Percentiles rank a stretch among this genome's conserved stretches.
phyloP scores from a whole-genome alignment of 2,888 invertebrate genomes.

The Silvanus unidentatus region DNA sequence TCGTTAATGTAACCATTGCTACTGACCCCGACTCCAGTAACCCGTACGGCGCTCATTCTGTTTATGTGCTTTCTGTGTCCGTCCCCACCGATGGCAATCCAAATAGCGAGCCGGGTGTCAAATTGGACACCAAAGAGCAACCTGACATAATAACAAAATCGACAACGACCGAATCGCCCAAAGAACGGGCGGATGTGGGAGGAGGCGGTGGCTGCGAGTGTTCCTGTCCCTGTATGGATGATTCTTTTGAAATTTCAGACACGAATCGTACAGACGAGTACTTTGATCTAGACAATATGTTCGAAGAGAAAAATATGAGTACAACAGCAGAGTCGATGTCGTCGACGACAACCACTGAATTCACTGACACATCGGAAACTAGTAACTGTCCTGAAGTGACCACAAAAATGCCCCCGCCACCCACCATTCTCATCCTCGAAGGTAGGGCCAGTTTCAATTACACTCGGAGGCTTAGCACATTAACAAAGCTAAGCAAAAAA shows the following conservation, averaged over 20 bases:
- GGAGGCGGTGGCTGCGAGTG: conserved; percentile 70
- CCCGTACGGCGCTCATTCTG: conserved; percentile 53
- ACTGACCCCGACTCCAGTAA: conserved; percentile 56
- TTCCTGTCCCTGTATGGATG: conserved; percentile 63
- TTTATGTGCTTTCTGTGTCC: conserved; percentile 75
- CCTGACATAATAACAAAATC: conserved; percentile 26
- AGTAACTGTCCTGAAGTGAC: conserved; percentile 41
- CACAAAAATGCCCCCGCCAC: conserved; percentile 57
- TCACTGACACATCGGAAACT: conserved; percentile 18
- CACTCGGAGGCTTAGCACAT: conserved; percentile 17
- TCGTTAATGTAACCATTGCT: conserved; percentile 77
- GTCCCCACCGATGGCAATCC: conserved; percentile 60
- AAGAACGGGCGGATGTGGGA: conserved; percentile 37
- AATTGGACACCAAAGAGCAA: conserved; percentile 41
- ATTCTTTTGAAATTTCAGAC: conserved; percentile 39
- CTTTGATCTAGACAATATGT: conserved; percentile 18
- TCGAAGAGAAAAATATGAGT: neutral
- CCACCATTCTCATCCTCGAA: conserved; percentile 78
- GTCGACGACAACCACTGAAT: conserved; percentile 6
- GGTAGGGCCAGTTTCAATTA: conserved; percentile 51
- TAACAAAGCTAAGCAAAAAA: conserved; percentile 15
- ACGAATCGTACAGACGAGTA: conserved; percentile 23
- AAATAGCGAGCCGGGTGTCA: conserved; percentile 52
- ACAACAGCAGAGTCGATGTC: neutral
- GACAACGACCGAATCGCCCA: conserved; percentile 13